Base-by-base conservation (phyloP, 1,140 invertebrate species). In the Cydia fagiglandana region DNA sequence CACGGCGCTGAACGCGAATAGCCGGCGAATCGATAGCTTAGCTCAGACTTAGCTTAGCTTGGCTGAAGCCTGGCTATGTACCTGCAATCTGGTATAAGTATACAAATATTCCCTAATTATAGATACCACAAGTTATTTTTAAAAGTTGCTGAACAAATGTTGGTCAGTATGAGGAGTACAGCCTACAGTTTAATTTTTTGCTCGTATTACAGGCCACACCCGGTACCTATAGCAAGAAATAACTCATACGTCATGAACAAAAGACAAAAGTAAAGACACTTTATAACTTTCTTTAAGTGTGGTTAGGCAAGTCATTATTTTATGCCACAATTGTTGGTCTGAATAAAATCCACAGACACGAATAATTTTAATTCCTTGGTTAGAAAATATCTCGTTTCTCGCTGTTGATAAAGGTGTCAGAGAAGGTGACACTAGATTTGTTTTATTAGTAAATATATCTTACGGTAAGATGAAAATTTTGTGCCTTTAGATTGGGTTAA, bases 11-110 rank as follows among this genome's bases (percentile, higher is more conserved):
- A 10, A 61, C 56, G 56, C n/a, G 50, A 53, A 47, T 47, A 53
- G 50, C n/a, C 50, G 50, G 50, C n/a, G n/a, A 53, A 53, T 53
- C 56, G 6, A 61, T 61, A 61, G 2, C 56, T 56, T 56, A 53
- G 7, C 56, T n/a, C 20, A 61, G 56, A 24, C 56, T 61, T 24
- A 24, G 20, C 20, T 61, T 7, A 61, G n/a, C 56, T 61, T 61
- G 53, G 0, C n/a, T 61, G 10, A 2, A 10, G 17, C 20, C 20
- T 61, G 17, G 34, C 5, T 41, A 41, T 41, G 38, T 41, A 41
- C 38, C 38, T 41, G 9, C 9, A 41, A 41, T 41, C 38, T 41
- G 9, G 38, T 41, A 41, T 41, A n/a, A n/a, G n/a, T n/a, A 2
- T 7, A 7, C 1, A 41, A 41, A 41, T 34, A 5, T 34, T 34